Base-by-base conservation (phyloP, 2,888 invertebrate genomes). In the Heteromyza rotundicornis region DNA sequence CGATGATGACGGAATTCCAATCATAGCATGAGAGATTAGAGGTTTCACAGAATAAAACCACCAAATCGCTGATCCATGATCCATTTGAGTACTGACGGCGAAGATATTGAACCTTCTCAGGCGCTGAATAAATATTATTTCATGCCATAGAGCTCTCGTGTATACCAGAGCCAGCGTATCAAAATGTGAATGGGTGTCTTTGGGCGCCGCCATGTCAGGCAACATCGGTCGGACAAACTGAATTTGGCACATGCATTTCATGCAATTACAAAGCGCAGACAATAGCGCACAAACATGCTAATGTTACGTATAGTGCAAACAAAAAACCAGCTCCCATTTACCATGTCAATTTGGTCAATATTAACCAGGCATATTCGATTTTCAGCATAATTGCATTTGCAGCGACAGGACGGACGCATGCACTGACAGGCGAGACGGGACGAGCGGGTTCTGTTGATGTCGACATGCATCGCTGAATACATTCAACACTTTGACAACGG, bases 391-490 rank as follows among this genome's bases (percentile, higher is more conserved):
- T 77, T 74, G 67, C 70, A 72, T 69, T 55, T 52, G 10, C n/a
- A n/a, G n/a, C n/a, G n/a, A n/a, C n/a, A n/a, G n/a, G n/a, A 3
- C 40, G 59, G 36, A 20, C 16, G 40, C 40, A 8, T 40, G 40
- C 12, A 40, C 10, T 50, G 50, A 19, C 17, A 50, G 22, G 17
- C 17, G 5, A 19, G 40, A 44, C 10, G 12, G 22, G 58, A 50
- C 50, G 27, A 58, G 50, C 66, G 71, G 66, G n/a, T 68, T 72
- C 71, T 69, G 72, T 69, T 70, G 71, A 69, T 72, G 76, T 75
- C 72, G 77, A 71, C 74, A 76, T 77, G 74, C 77, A 73, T 74
- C 74, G 77, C 57, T 74, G 77, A 62, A 64, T 74, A 71, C 68
- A 68, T 54, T 17, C 59, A 59, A 51, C 40, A 54, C 53, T 52